Evolutionary conservation across 2,888 invertebrate genomes (phyloP).

Genomic region (Sclerodermus sp.): DNA sequence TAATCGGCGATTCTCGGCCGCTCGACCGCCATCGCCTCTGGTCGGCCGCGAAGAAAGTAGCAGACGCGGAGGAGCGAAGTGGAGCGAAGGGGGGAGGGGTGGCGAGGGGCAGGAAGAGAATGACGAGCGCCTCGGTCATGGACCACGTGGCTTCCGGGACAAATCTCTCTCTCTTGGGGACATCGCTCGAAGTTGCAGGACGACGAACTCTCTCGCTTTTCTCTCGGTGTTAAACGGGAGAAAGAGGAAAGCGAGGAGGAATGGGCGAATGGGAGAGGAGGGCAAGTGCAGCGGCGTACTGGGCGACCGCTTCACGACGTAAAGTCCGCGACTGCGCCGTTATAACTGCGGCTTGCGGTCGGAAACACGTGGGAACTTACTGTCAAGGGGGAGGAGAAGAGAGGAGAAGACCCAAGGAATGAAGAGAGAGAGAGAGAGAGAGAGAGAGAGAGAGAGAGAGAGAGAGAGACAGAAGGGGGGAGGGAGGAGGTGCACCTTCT

Average conservation of each 20-base stretch:
- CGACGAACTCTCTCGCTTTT: background rate
- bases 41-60: too few species aligned
- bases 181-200: background rate
- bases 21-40: too few species aligned
- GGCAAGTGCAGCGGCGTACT: background rate
- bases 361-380: conserved; percentile 49
- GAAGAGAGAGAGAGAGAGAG: too few species aligned
- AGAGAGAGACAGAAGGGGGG: conserved; percentile 3
- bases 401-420: too few species aligned
- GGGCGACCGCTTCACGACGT: conserved; percentile 1
- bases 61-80: background rate
- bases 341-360: conserved; percentile 42
- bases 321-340: conserved; percentile 42
- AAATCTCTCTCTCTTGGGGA: background rate
- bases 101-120: background rate
- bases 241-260: background rate
- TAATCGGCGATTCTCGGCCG: too few species aligned
- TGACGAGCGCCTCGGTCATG: too few species aligned
- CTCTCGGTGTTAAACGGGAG: background rate
- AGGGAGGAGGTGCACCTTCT: background rate
- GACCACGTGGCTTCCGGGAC: conserved; percentile 18
- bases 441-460: conserved; percentile 5
- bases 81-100: background rate
- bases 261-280: background rate
- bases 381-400: too few species aligned